phyloP scores from a whole-genome alignment of 2,113 vertebrate species.

The Cephalopholis sonnerati region DNA sequence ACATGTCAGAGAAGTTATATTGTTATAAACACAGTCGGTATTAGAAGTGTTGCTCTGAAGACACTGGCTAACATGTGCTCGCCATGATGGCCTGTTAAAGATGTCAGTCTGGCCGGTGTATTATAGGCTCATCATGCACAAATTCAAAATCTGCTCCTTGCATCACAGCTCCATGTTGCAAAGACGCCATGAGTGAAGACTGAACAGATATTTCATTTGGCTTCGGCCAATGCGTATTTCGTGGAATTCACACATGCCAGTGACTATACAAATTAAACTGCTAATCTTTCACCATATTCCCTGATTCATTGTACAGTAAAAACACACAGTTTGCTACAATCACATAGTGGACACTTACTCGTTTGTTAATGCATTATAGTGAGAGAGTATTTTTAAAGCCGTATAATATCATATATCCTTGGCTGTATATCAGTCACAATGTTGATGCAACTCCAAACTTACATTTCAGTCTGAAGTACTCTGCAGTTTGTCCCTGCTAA shows the following conservation, averaged over 20 bases:
- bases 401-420: slow-evolving; percentile 46
- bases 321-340: slow-evolving; percentile 30
- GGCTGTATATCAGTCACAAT: slow-evolving; percentile 51
- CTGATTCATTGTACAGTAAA: slow-evolving; percentile 38
- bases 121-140: slow-evolving; percentile 52
- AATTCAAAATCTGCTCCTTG: slow-evolving; percentile 45
- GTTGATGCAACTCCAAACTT: slow-evolving; percentile 47
- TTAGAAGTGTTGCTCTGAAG: slow-evolving; percentile 45
- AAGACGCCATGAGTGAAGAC: slow-evolving; percentile 38
- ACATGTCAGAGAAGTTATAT: slow-evolving; percentile 71
- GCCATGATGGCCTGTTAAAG: slow-evolving; percentile 61
- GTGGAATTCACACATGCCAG: slow-evolving; percentile 38
- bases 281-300: slow-evolving; percentile 47
- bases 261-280: slow-evolving; percentile 35
- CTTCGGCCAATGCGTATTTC: slow-evolving; percentile 30
- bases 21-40: slow-evolving; percentile 69
- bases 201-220: slow-evolving; percentile 54
- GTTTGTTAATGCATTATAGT: slow-evolving; percentile 65
- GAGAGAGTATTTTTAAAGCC: slow-evolving; percentile 38
- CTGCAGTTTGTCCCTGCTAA: slow-evolving; percentile 61
- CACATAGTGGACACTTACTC: slow-evolving; percentile 19
- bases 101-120: slow-evolving; percentile 52
- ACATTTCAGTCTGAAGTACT: slow-evolving; percentile 37
- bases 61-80: slow-evolving; percentile 65
- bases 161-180: slow-evolving; percentile 46